Percentiles rank a stretch among this genome's conserved stretches.
Conservation (phyloP, 2,113 vertebrate genomes). For the Chauna torquata region DNA sequence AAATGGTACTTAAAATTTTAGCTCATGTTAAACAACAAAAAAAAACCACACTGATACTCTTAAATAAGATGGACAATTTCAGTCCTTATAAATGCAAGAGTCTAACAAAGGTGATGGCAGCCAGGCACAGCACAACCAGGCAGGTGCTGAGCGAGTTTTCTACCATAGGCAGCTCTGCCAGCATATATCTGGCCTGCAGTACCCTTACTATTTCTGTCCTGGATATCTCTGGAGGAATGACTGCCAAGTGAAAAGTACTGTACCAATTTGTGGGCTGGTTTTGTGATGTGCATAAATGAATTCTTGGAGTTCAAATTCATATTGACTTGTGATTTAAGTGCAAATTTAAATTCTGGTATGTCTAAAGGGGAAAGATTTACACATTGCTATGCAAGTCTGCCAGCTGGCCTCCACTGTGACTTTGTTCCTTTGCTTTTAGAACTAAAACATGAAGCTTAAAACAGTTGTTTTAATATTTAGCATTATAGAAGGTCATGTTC, state of each 20-base stretch:
- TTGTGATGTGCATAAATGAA: conserved; percentile 47
- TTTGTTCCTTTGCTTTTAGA: conserved; percentile 26
- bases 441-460: conserved; percentile 3
- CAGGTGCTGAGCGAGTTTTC: conserved; percentile 44
- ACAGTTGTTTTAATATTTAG: conserved; percentile 38
- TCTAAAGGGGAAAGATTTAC: conserved; percentile 32
- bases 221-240: conserved; percentile 19
- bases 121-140: background rate
- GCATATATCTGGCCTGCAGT: conserved; percentile 22
- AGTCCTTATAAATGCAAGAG: background rate
- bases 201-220: conserved; percentile 59
- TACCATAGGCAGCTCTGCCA: conserved; percentile 17
- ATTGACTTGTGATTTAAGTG: conserved; percentile 48
- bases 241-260: conserved; percentile 55
- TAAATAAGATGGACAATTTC: background rate
- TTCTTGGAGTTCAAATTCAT: conserved; percentile 51
- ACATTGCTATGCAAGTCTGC: background rate
- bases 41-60: background rate
- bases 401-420: conserved; percentile 19
- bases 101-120: background rate
- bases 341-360: conserved; percentile 22
- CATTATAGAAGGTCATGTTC: background rate
- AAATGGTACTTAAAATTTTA: background rate
- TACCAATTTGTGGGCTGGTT: conserved; percentile 31
- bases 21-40: background rate